Evolutionary conservation across 2,113 vertebrate genomes (phyloP).

Genomic region (Amblyopsis rosae): DNA sequence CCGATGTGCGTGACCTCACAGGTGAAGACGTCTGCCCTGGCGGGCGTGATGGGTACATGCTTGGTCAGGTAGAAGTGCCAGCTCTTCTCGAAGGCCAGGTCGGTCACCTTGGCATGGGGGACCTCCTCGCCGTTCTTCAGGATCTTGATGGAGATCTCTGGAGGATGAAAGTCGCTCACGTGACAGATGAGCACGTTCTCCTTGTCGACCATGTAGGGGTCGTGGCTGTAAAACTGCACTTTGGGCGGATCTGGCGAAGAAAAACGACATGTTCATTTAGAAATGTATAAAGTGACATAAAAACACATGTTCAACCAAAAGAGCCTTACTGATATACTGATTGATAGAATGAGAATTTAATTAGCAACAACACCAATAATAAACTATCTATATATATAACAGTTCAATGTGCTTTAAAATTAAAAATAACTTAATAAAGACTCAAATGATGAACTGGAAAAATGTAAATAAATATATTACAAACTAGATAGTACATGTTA

Average conservation of each 20-base stretch:
- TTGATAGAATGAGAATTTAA: too few relatives aligned
- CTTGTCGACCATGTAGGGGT: neutral
- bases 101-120: accelerated
- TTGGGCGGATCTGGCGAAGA: conserved; percentile 48
- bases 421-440: too few relatives aligned
- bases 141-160: conserved; percentile 71
- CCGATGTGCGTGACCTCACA: conserved; percentile 70
- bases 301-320: neutral
- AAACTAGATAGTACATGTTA: too few relatives aligned
- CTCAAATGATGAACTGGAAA: too few relatives aligned
- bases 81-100: conserved; percentile 79
- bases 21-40: accelerated
- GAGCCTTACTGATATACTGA: too few relatives aligned
- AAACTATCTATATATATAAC: too few relatives aligned
- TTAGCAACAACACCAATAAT: too few relatives aligned
- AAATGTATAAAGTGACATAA: neutral
- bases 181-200: conserved; percentile 80
- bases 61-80: conserved; percentile 84
- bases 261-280: neutral
- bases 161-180: conserved; percentile 77
- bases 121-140: conserved; percentile 53
- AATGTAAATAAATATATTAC: too few relatives aligned
- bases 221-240: conserved; percentile 79
- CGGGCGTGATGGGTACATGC: conserved; percentile 46
- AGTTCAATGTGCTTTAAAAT: too few relatives aligned